Base-by-base conservation (phyloP, 2,888 invertebrate genomes). In the Camptogramma bilineatum region DNA sequence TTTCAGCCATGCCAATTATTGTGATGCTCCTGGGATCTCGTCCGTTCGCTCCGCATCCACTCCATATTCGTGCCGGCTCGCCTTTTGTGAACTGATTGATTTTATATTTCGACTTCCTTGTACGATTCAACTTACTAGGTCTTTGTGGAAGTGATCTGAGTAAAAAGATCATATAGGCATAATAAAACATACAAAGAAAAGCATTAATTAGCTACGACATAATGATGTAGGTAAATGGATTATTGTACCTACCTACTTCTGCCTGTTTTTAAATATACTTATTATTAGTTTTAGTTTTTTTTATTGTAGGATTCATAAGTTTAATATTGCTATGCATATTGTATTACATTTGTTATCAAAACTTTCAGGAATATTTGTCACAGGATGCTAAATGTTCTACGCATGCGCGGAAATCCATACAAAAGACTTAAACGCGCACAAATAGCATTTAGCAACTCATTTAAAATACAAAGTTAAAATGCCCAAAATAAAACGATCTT, bases 1-100 rank as follows among this genome's bases (percentile, higher is more conserved):
- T 18, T 54, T 39, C 54, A 53, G 51, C 48, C 63, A 39, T 44
- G 64, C 52, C 70, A 72, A 72, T 72, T 69, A 64, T 63, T 28
- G 50, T 51, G 56, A 60, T 66, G 56, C 57, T 28, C 54, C 46
- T 52, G 64, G 51, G 50, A 42, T 42, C 51, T 13, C 21, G 51
- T 51, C 42, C 28, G 28, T 13, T 21, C 21, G 21, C 21, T 48
- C 48, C 39, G n/a, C n/a, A 61, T 4, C 42, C 42, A 42, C 47
- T 50, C 5, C 39, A 48, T 18, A 51, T 44, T 61, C 54, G 61
- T 54, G 50, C 50, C 19, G 31, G 31, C 31, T 34, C 18, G 44
- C 44, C 52, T 55, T 55, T 55, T 55, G 28, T 62, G 53, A 48
- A 42, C 17, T 28, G n/a, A 48, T 44, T 17, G 16, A 44, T 44